Conservation (phyloP, 2,797 vertebrate genomes). For the Hozukius guyotensis region DNA sequence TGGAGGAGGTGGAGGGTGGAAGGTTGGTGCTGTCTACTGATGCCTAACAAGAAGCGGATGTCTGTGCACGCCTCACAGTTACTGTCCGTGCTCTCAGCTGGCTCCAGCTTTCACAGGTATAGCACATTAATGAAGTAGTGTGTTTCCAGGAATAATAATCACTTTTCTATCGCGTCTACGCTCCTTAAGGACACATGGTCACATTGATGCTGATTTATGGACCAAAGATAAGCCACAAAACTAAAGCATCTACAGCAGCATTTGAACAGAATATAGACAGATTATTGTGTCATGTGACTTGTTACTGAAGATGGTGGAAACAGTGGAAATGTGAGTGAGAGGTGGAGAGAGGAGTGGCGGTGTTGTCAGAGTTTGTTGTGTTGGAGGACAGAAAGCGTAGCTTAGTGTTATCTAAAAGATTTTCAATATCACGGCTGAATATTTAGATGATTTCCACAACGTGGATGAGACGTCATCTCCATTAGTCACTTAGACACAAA, state of each 20-base stretch:
- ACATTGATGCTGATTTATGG: not conserved
- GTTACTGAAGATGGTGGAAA: no score
- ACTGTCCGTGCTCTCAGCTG: not conserved
- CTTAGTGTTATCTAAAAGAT: no score
- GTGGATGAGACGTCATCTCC: no score
- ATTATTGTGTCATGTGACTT: not conserved
- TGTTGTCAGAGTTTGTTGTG: no score
- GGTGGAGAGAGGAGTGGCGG: no score
- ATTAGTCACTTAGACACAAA: not conserved
- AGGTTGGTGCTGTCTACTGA: constrained; percentile 13
- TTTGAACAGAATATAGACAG: no score
- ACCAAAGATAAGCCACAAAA: no score
- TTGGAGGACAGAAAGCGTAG: no score
- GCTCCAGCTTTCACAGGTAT: not conserved
- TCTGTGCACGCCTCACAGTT: not conserved
- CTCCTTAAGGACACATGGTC: not conserved
- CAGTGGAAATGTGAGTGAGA: no score
- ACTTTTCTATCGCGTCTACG: not conserved
- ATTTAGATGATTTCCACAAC: no score
- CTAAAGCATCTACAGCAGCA: not conserved
- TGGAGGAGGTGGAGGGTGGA: constrained; percentile 4
- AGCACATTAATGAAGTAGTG: not conserved
- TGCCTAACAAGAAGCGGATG: constrained; percentile 3
- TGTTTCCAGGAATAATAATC: not conserved
- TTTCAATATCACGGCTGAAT: no score